Evolutionary conservation across 2,797 vertebrate species (phyloP).

Genomic region (Melanotaenia parkinsoni): DNA sequence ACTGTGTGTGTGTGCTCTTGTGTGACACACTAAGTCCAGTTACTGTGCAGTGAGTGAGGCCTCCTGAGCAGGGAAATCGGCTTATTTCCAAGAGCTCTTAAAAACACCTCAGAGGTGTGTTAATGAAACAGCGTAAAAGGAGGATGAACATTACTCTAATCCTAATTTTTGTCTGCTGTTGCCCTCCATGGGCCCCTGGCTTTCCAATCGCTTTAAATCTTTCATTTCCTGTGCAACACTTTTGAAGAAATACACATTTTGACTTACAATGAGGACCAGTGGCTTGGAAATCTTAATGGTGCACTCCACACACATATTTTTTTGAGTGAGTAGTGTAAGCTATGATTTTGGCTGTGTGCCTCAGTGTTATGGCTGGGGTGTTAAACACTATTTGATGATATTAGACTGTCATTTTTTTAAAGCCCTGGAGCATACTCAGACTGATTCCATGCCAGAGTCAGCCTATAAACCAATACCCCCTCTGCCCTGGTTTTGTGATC

Average conservation of each 20-base stretch:
- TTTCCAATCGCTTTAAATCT: slow-evolving; percentile 6
- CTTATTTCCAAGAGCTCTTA: slow-evolving; percentile 74
- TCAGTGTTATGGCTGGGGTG: slow-evolving; percentile 17
- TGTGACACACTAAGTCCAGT: slow-evolving; percentile 37
- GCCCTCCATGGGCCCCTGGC: slow-evolving; percentile 7
- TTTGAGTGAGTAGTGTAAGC: slow-evolving; percentile 38
- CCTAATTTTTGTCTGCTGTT: slow-evolving; percentile 68
- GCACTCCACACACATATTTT: slow-evolving; percentile 42
- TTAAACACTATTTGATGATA: slow-evolving; percentile 50
- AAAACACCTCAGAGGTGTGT: slow-evolving; percentile 74
- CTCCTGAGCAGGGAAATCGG: slow-evolving; percentile 71
- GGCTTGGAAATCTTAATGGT: slow-evolving; percentile 35
- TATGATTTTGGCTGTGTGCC: slow-evolving; percentile 37
- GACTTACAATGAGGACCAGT: not conserved
- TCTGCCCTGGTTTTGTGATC: slow-evolving; percentile 34
- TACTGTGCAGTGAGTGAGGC: slow-evolving; percentile 68
- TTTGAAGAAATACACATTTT: slow-evolving; percentile 27
- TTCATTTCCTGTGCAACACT: slow-evolving; percentile 30
- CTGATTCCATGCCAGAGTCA: slow-evolving; percentile 39
- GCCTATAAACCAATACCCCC: slow-evolving; percentile 24
- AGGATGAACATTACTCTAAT: slow-evolving; percentile 73
- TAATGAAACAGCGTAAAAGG: slow-evolving; percentile 68
- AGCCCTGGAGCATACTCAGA: slow-evolving; percentile 42
- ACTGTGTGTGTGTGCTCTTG: slow-evolving; percentile 8
- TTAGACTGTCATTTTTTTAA: slow-evolving; percentile 39